Conservation (phyloP, 2,888 invertebrate species). For the Dioctria linearis region DNA sequence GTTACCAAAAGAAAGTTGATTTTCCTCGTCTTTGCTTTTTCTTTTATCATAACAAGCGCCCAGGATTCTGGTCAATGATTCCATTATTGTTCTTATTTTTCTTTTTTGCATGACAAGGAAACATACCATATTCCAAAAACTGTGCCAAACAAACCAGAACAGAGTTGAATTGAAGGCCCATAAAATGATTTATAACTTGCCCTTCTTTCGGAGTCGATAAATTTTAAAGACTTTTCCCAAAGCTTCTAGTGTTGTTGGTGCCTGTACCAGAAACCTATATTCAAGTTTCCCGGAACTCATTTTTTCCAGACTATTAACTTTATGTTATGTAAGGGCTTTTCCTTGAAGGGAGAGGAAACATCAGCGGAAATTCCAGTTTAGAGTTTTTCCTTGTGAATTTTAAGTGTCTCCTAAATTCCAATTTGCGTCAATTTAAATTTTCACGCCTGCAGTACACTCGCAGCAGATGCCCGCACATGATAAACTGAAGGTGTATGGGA, state of each 20-base stretch:
- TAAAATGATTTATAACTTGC: conserved; percentile 21
- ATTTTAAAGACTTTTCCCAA: neutral
- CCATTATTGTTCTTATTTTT: conserved; percentile 16
- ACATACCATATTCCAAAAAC: neutral
- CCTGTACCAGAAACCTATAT: conserved; percentile 18
- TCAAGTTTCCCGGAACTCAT: neutral
- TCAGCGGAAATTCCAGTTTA: neutral
- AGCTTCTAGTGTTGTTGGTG: neutral
- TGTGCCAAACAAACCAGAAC: conserved; percentile 36
- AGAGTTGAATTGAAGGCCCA: conserved; percentile 22
- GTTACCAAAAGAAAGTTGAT: neutral
- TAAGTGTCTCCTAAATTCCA: conserved; percentile 20
- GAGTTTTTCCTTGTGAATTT: conserved; percentile 1
- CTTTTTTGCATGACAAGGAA: neutral
- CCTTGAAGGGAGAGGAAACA: neutral
- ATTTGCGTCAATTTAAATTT: conserved; percentile 34
- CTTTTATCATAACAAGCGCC: neutral
- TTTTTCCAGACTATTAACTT: conserved; percentile 42
- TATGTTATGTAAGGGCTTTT: conserved; percentile 19
- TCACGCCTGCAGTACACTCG: neutral
- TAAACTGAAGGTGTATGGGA: too few relatives aligned
- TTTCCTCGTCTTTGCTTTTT: neutral
- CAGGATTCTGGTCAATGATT: neutral
- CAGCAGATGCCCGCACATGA: neutral
- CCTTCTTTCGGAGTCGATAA: conserved; percentile 27